Percentiles rank a stretch among this genome's conserved stretches.
phyloP scores from a whole-genome alignment of 2,113 vertebrate species.

The Azemiops feae region DNA sequence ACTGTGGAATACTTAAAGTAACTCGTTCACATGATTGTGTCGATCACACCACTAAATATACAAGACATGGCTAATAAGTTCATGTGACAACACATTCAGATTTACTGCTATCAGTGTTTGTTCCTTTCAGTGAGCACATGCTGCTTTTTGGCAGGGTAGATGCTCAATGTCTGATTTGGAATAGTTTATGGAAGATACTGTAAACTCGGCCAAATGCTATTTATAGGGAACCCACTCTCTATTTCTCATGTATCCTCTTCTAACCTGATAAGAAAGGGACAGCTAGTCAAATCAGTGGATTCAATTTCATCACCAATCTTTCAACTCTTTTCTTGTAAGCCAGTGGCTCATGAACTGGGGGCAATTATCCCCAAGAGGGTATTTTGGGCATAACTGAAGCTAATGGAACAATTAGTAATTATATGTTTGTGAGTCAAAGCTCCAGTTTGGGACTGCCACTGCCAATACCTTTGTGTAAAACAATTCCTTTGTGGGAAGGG shows the following conservation, averaged over 20 bases:
- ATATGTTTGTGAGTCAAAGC: background rate
- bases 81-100: background rate
- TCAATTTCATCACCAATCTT: background rate
- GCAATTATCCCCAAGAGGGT: background rate
- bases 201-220: constrained; percentile 11
- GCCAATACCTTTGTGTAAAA: background rate
- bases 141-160: background rate
- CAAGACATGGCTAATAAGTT: background rate
- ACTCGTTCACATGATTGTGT: too few species aligned
- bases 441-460: background rate
- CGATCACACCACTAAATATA: background rate
- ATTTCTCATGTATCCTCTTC: background rate
- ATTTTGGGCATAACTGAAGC: background rate
- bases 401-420: background rate
- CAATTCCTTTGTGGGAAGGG: background rate
- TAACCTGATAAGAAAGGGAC: constrained; percentile 7
- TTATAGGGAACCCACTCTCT: background rate
- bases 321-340: background rate
- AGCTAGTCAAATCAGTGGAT: background rate
- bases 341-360: background rate
- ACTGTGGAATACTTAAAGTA: background rate
- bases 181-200: background rate
- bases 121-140: background rate
- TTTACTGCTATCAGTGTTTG: background rate
- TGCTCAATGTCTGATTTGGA: constrained; percentile 7